Evolutionary conservation across 2,113 vertebrate species (phyloP), one percentile per base, ranked within the genome.

Genomic region (Sinocyclocheilus rhinocerous): DNA sequence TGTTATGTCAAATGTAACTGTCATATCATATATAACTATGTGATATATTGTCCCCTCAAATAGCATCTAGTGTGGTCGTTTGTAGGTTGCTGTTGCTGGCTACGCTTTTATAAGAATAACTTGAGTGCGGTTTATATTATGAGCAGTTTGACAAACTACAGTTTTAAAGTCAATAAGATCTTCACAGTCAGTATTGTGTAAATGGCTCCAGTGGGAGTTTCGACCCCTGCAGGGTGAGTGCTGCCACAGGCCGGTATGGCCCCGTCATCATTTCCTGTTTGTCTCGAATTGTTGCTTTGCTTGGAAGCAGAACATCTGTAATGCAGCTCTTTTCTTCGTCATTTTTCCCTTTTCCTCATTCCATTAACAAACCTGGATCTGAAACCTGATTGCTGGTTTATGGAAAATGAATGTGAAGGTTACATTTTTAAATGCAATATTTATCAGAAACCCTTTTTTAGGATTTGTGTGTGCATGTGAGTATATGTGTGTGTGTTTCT

Each of bases 281-380:
- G 70, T 77, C n/a, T 88, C 42, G 24, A 57, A 61, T 81, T 63
- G 11, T 42, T 69, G 50, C n/a, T 55, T 85, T 81, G 77, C 4
- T 29, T 57, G 59, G 77, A 15, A 20, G 45, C 79, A 20, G 61
- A 48, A 77, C 79, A 67, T 42, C 57, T 63, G 16, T 24, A 48
- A 26, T 84, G 39, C 36, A 24, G 63, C 61, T 45, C 24, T 67
- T 84, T 69, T 45, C 57, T n/a, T 67, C 10, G 24, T 5, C 4
- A 1, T 69, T 61, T 61, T 52, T 77, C 26, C 57, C 12, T 29
- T 39, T 73, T 73, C 61, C 7, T 73, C 83, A 6, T 61, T 78
- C 22, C 63, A 61, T 12, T 26, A 33, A 12, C 20, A 39, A 9
- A 83, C 20, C 36, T 29, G 15, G 1, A 42, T 48, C 76, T 85